Evolutionary conservation across 2,797 vertebrate species (phyloP).

Genomic region (Hoplostethus mediterraneus): DNA sequence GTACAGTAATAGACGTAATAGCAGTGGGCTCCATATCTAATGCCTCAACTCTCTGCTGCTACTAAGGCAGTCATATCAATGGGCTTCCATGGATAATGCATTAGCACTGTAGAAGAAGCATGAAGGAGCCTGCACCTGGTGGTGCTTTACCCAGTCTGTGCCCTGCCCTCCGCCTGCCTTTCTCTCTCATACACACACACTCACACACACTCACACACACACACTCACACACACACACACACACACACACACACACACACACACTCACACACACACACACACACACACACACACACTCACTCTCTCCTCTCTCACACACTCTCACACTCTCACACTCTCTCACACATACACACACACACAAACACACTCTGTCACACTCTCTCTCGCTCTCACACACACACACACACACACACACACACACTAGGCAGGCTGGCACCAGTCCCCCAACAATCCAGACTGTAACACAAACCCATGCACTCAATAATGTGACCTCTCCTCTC

Average conservation of each 20-base stretch:
- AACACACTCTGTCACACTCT: no score
- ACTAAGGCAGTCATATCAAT: conserved; percentile 43
- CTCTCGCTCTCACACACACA: background rate
- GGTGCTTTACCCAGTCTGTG: conserved; percentile 65
- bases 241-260: no score
- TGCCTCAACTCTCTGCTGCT: conserved; percentile 55
- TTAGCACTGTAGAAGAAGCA: conserved; percentile 74
- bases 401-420: conserved; percentile 1
- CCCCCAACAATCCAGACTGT: conserved; percentile 7
- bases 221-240: background rate
- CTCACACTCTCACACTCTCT: background rate
- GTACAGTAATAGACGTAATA: conserved; percentile 57
- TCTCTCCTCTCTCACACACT: no score
- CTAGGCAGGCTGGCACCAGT: conserved; percentile 3
- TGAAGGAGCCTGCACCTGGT: conserved; percentile 81
- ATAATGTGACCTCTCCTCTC: conserved; percentile 1
- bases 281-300: conserved; percentile 3
- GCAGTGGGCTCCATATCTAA: conserved; percentile 63
- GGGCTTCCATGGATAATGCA: conserved; percentile 81
- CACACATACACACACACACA: background rate
- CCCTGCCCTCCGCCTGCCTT: background rate
- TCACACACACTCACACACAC: background rate
- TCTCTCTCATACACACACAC: background rate
- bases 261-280: background rate
- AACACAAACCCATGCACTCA: conserved; percentile 18